phyloP scores from a whole-genome alignment of 2,113 vertebrate genomes.

The Herpetotheres cachinnans region DNA sequence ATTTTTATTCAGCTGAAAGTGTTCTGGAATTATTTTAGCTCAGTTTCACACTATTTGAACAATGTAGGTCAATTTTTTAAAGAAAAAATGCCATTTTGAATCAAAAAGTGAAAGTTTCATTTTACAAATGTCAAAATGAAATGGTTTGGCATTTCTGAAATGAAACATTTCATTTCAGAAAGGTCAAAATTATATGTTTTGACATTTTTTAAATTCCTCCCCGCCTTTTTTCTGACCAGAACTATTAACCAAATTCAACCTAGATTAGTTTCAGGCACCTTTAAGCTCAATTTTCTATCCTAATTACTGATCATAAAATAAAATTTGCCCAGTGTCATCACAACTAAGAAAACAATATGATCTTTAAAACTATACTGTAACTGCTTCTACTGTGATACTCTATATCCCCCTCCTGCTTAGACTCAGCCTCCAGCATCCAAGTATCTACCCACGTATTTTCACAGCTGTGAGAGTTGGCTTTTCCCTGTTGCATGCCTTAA shows the following conservation, averaged over 20 bases:
- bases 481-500: neutral
- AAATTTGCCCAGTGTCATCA: neutral
- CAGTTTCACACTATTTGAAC: neutral
- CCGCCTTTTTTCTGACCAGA: neutral
- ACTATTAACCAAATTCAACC: constrained; percentile 53
- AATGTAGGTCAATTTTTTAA: constrained; percentile 17
- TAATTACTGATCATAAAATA: neutral
- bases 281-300: constrained; percentile 9
- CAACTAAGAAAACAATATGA: neutral
- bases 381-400: neutral
- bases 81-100: constrained; percentile 36
- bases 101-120: constrained; percentile 57
- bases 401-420: neutral
- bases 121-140: constrained; percentile 61
- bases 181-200: constrained; percentile 62
- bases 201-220: constrained; percentile 30
- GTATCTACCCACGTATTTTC: neutral
- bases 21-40: neutral
- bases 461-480: neutral
- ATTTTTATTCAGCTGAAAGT: neutral
- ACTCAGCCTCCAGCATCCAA: neutral
- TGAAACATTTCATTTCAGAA: constrained; percentile 52
- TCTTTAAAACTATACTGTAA: neutral
- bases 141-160: constrained; percentile 56
- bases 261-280: neutral